A percentile compares a stretch with the other conserved stretches of the same genome.
These are phyloP conservation scores for Heliornis fulica DNA, from an alignment of 2,113 vertebrate species.

Conservation along the genomic window DNA sequence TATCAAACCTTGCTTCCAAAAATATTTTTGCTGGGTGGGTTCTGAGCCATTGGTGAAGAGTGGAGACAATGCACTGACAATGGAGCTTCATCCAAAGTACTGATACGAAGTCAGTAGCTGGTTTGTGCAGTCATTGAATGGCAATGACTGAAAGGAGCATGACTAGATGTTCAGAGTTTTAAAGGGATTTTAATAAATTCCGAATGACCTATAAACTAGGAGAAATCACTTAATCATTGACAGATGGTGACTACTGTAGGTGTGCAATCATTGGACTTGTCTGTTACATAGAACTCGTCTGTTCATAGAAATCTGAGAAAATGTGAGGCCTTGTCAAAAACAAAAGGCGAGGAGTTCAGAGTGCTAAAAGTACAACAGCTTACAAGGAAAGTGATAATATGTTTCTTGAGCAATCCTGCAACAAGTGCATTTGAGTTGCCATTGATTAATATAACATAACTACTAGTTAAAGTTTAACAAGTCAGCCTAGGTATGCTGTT, in stretches of 20 bases:
- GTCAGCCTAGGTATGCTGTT: not conserved
- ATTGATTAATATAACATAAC: not conserved
- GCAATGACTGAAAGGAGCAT: not conserved
- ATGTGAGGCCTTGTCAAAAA: not conserved
- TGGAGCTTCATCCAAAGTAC: not conserved
- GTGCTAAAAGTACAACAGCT: not conserved
- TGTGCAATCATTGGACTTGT: not conserved
- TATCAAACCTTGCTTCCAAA: not conserved
- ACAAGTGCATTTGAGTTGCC: not conserved
- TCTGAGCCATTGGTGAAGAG: not conserved
- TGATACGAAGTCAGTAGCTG: not conserved
- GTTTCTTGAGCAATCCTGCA: not conserved
- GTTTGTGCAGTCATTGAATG: not conserved
- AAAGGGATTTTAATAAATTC: not conserved
- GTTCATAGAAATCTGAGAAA: not conserved
- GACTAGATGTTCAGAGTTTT: not conserved
- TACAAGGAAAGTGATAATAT: not conserved
- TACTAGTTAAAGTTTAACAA: not conserved
- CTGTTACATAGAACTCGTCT: too few relatives aligned
- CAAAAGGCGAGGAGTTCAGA: not conserved
- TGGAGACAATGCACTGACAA: not conserved
- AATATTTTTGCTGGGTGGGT: not conserved
- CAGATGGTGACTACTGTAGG: not conserved
- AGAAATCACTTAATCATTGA: not conserved
- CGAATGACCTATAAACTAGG: not conserved